A percentile compares a stretch with the other conserved stretches of the same genome.
Evolutionary conservation across 2,797 vertebrate species (phyloP).

Genomic region (Paratrypauchen microcephalus): DNA sequence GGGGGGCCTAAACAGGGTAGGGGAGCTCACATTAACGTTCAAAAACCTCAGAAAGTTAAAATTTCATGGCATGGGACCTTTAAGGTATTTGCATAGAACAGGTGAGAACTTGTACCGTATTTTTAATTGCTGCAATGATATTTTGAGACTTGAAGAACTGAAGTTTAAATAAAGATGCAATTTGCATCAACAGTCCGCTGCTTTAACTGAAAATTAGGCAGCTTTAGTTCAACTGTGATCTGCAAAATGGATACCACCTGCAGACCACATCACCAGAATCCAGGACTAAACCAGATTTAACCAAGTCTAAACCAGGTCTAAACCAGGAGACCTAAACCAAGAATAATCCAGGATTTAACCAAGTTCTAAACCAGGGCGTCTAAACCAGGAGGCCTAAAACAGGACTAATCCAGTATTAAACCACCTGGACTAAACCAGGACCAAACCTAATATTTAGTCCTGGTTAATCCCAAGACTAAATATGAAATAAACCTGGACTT

Average conservation of each 20-base stretch:
- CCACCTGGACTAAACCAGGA: background rate
- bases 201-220: constrained; percentile 17
- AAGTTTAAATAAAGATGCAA: constrained; percentile 54
- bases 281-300: background rate
- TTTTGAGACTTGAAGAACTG: too few relatives aligned
- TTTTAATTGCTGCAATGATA: too few relatives aligned
- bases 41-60: too few relatives aligned
- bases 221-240: constrained; percentile 17
- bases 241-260: constrained; percentile 60
- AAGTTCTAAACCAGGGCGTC: background rate
- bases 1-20: too few relatives aligned
- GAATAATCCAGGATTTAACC: background rate
- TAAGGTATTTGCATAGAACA: too few relatives aligned
- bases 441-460: background rate
- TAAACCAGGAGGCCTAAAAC: too few relatives aligned
- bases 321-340: background rate
- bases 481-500: background rate
- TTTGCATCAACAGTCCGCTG: constrained; percentile 60
- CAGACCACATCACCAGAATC: constrained; percentile 32
- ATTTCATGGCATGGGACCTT: too few relatives aligned
- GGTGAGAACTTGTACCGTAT: too few relatives aligned
- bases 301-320: background rate
- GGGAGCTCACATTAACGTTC: too few relatives aligned
- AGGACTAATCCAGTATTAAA: background rate
- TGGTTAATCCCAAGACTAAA: background rate